Evolutionary conservation across 1,140 invertebrate species (phyloP).

Genomic region (Aphis gossypii): DNA sequence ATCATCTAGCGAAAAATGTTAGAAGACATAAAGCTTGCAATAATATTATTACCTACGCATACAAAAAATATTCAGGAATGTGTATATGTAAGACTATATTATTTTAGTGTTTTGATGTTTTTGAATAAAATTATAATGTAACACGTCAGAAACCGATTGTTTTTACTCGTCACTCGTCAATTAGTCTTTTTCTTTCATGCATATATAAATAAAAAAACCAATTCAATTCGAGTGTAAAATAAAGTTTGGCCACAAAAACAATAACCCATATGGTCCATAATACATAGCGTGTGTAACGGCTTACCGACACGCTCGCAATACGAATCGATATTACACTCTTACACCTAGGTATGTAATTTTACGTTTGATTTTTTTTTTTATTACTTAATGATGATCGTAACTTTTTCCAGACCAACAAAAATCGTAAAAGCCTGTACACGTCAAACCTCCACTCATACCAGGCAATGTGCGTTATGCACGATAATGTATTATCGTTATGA

Average conservation of each 20-base stretch:
- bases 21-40: background rate
- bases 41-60: background rate
- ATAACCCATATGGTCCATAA: background rate
- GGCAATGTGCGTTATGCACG: background rate
- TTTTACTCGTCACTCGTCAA: background rate
- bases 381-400: background rate
- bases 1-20: background rate
- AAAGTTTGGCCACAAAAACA: background rate
- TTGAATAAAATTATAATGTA: background rate
- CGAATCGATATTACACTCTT: background rate
- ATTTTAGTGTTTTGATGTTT: too few species aligned
- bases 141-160: background rate
- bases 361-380: background rate
- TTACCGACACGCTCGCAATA: background rate
- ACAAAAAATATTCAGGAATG: background rate
- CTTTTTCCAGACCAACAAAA: background rate
- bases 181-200: background rate
- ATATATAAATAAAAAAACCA: background rate
- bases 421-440: background rate
- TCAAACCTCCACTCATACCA: background rate
- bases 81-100: background rate
- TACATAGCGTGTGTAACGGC: background rate
- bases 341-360: background rate
- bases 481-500: background rate
- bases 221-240: background rate